phyloP scores from a whole-genome alignment of 2,888 invertebrate genomes.

The Perdita meconis region DNA sequence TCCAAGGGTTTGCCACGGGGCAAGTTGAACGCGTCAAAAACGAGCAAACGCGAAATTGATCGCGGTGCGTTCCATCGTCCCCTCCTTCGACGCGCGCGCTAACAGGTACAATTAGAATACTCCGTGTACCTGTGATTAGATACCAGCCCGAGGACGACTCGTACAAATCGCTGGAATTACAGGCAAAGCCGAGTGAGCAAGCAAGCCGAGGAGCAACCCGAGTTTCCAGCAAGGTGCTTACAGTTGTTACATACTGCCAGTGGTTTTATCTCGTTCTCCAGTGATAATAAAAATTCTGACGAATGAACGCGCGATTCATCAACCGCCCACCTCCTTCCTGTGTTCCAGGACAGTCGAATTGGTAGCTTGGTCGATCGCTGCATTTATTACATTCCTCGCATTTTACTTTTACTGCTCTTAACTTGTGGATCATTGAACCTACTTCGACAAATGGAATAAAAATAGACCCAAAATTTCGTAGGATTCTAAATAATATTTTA shows the following conservation, averaged over 20 bases:
- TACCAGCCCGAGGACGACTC: constrained; percentile 47
- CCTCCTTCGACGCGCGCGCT: constrained; percentile 12
- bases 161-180: constrained; percentile 54
- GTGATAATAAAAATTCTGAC: constrained; percentile 56
- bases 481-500: no score
- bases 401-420: no score
- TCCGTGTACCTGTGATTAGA: constrained; percentile 52
- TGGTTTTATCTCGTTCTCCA: constrained; percentile 40
- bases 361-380: constrained; percentile 20
- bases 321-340: constrained; percentile 30
- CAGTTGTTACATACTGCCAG: constrained; percentile 28
- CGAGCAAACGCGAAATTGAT: constrained; percentile 35
- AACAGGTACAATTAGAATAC: constrained; percentile 50
- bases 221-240: constrained; percentile 29
- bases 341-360: constrained; percentile 28
- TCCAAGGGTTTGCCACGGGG: no score
- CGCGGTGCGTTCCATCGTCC: constrained; percentile 20
- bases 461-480: no score
- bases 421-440: background rate
- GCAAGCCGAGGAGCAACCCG: no score
- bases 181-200: no score
- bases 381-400: background rate
- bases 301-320: constrained; percentile 47
- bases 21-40: background rate
- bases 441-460: no score